Base-by-base conservation (phyloP, 2,888 invertebrate species). In the Platycheirus rosarum region DNA sequence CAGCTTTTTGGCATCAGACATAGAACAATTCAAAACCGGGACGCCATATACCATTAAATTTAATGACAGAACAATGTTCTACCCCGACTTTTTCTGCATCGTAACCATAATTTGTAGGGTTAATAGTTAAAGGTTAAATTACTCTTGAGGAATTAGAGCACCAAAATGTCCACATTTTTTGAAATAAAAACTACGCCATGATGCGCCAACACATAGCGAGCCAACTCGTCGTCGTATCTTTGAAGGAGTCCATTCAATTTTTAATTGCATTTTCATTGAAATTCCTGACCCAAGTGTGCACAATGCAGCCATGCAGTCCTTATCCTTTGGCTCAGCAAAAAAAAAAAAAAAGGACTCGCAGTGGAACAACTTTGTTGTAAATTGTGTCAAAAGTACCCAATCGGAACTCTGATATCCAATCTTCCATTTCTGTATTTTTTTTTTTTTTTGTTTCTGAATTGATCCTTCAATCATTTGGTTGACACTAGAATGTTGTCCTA, bases 231-330 rank as follows among this genome's bases (percentile, higher is more conserved):
- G 23, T 23, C 23, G 3, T 32, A 53, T 48, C 55, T 60, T 23
- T 68, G 40, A 49, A 68, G 55, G 48, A 48, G 48, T 69, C 74
- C 62, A 74, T 68, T 74, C 62, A 68, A 63, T 62, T 49, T 53
- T 55, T 79, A 79, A 74, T 79, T 74, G 68, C 78, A 74, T 69
- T 79, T 69, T 26, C 46, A 40, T 51, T 32, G 26, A 55, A 63
- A 40, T 42, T 55, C 62, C 8, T 23, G 23, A 29, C 6, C 57
- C 18, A 66, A 49, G 53, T 57, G 40, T 29, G 32, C 20, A 40
- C 42, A 48, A 57, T 48, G 16, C 62, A 53, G 11, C 20, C 49
- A 74, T 66, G 8, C 16, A 49, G 14, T 20, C 42, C 26, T 55
- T 29, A 32, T 35, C 32, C 35, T 13, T 20, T 29, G 44, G 46